Conservation (phyloP, 2,113 vertebrate genomes). For the Vombatus ursinus region DNA sequence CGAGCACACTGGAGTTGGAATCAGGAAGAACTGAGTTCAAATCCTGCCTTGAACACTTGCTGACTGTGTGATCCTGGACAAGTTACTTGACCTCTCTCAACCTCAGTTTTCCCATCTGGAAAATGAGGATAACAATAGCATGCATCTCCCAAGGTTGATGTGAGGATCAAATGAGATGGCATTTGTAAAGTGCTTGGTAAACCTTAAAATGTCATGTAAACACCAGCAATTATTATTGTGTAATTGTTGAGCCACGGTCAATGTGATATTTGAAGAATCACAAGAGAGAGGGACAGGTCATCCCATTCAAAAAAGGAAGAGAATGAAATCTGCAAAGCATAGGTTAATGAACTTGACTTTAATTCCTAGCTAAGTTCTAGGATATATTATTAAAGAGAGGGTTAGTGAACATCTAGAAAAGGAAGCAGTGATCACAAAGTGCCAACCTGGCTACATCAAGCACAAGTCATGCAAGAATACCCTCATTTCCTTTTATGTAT, state of each 20-base stretch:
- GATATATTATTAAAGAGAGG: background rate
- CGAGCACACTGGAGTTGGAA: background rate
- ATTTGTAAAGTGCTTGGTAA: background rate
- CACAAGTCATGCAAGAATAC: background rate
- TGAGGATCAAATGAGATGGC: background rate
- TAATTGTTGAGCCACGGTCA: background rate
- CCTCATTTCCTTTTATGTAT: background rate
- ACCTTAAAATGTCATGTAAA: background rate
- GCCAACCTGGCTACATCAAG: background rate
- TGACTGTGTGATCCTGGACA: background rate
- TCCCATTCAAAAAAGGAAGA: background rate
- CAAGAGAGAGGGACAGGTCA: background rate
- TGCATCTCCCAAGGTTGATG: background rate
- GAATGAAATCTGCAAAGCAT: background rate
- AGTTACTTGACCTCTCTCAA: background rate
- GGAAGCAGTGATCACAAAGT: background rate
- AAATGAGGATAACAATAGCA: background rate
- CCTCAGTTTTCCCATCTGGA: background rate
- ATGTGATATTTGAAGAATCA: background rate
- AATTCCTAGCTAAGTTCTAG: background rate
- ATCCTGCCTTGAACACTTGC: background rate
- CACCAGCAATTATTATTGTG: background rate
- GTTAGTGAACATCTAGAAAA: background rate
- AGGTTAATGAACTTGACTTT: background rate
- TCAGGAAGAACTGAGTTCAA: background rate